A percentile compares a stretch with the other conserved stretches of the same genome.
These are phyloP conservation scores for Parauchenoglanis ngamensis DNA, from an alignment of 2,797 vertebrate species.

Conservation along the genomic window DNA sequence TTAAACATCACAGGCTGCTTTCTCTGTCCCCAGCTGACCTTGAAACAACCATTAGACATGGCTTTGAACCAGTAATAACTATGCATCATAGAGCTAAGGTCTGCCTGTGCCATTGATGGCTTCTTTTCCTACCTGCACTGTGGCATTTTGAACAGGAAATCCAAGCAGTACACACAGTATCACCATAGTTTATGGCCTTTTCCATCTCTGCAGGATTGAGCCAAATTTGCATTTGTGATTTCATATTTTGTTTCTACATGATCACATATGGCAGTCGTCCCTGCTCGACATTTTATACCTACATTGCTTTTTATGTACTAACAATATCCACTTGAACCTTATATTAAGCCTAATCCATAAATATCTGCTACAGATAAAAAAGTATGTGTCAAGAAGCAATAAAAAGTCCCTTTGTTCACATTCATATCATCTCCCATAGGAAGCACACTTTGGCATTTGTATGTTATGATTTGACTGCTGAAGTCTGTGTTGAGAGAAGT, in stretches of 20 bases:
- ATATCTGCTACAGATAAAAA: background rate
- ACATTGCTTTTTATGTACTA: background rate
- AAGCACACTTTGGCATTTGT: background rate
- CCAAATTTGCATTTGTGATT: constrained; percentile 41
- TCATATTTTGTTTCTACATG: constrained; percentile 19
- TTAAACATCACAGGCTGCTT: constrained; percentile 70
- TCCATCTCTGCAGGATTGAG: constrained; percentile 41
- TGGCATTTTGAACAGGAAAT: constrained; percentile 48
- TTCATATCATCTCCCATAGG: background rate
- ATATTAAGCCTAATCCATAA: background rate
- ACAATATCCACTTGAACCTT: background rate
- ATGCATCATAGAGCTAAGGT: constrained; percentile 59
- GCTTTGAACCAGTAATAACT: constrained; percentile 66
- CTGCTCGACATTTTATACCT: background rate
- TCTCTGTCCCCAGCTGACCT: constrained; percentile 60
- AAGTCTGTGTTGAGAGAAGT: background rate
- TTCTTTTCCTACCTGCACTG: constrained; percentile 51
- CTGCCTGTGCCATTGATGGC: constrained; percentile 71
- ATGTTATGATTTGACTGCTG: too few relatives aligned
- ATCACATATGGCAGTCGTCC: background rate
- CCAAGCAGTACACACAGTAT: constrained; percentile 33
- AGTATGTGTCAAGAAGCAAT: background rate
- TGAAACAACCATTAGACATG: constrained; percentile 71
- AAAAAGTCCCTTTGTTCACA: background rate
- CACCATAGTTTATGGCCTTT: constrained; percentile 42